Conservation (phyloP, 2,113 vertebrate species). For the Donacobius atricapilla region DNA sequence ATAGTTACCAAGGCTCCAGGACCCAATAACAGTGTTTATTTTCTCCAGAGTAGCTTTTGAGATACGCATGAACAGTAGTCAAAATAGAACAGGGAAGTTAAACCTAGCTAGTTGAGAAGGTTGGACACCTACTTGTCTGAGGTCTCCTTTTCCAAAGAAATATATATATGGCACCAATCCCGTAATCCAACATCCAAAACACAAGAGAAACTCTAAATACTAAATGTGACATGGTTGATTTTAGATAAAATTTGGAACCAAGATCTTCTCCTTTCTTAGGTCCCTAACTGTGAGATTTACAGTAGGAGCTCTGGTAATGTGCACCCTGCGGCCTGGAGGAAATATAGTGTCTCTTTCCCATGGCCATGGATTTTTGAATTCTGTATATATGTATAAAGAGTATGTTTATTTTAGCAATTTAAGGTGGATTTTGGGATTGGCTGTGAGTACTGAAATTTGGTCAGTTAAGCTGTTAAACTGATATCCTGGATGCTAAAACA, state of each 20-base stretch:
- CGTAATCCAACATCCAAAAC: neutral
- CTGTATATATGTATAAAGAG: neutral
- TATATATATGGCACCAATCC: neutral
- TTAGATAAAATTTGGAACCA: neutral
- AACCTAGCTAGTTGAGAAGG: neutral
- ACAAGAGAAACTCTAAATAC: neutral
- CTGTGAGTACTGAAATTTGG: neutral
- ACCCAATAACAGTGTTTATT: neutral
- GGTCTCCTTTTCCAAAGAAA: neutral
- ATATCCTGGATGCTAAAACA: neutral
- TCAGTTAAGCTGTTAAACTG: neutral
- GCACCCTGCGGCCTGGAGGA: neutral
- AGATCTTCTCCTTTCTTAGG: neutral
- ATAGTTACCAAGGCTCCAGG: neutral
- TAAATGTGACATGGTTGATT: neutral
- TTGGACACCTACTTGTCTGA: neutral
- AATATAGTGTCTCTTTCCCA: accelerated
- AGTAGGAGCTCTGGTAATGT: neutral
- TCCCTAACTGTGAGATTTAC: neutral
- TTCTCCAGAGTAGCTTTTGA: neutral
- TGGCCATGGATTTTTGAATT: neutral
- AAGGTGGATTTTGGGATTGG: neutral
- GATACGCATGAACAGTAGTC: accelerated
- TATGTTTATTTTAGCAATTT: neutral
- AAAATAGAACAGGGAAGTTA: neutral